phyloP scores from a whole-genome alignment of 2,113 vertebrate species.

The Sturnira hondurensis region DNA sequence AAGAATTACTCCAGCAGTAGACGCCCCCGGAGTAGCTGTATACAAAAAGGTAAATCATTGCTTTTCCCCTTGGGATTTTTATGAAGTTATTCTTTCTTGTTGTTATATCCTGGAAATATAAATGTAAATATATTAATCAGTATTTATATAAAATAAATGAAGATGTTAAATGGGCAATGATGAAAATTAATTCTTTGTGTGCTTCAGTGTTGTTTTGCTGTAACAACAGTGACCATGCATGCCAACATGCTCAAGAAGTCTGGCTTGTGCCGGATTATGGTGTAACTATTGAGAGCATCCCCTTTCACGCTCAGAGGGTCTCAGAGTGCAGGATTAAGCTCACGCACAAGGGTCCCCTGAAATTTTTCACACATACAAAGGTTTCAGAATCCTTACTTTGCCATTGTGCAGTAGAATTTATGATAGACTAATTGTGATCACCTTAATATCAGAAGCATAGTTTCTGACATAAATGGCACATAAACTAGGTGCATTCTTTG shows the following conservation, averaged over 20 bases:
- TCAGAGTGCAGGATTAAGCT: neutral
- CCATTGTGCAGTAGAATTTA: neutral
- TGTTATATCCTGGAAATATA: neutral
- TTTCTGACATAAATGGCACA: neutral
- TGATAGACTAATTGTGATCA: neutral
- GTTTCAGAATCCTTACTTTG: neutral
- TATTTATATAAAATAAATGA: neutral
- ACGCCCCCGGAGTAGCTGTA: neutral
- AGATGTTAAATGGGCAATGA: neutral
- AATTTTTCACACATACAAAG: neutral
- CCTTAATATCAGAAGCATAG: neutral
- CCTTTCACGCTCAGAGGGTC: neutral
- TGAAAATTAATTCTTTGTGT: neutral
- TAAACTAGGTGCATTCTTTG: neutral
- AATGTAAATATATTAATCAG: neutral
- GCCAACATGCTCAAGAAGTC: neutral
- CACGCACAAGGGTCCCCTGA: neutral
- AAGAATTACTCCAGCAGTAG: neutral
- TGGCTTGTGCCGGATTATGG: neutral
- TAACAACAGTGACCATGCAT: neutral
- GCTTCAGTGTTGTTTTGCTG: neutral
- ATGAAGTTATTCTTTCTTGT: neutral
- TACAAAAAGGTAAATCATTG: neutral
- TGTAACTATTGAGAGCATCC: neutral
- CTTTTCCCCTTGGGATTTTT: neutral